Evolutionary conservation across 2,888 invertebrate genomes (phyloP).

Genomic region (Cryptocheilus praepositus): DNA sequence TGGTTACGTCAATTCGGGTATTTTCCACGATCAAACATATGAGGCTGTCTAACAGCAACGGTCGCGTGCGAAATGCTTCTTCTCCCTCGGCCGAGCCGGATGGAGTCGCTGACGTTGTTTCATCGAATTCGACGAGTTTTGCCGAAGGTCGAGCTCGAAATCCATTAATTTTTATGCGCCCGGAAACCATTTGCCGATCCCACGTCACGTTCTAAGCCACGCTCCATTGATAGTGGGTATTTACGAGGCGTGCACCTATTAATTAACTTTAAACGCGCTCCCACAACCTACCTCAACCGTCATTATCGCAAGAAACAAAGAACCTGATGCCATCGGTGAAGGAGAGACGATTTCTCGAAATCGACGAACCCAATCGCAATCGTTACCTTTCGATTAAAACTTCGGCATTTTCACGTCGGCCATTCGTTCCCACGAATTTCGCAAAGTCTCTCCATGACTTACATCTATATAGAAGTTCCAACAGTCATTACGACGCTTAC

Average conservation of each 20-base stretch:
- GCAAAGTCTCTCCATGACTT: no score
- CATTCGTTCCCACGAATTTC: no score
- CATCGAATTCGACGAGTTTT: slow-evolving; percentile 27
- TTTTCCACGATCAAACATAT: slow-evolving; percentile 2
- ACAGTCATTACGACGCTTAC: no score
- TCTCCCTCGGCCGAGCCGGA: no score
- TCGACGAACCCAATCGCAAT: no score
- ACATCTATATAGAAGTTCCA: no score
- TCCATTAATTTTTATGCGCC: slow-evolving; percentile 65
- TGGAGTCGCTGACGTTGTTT: slow-evolving; percentile 28
- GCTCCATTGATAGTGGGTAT: slow-evolving; percentile 62
- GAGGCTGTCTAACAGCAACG: neutral
- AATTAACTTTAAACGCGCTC: slow-evolving; percentile 60
- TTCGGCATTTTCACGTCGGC: no score
- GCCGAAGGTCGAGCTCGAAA: slow-evolving; percentile 47
- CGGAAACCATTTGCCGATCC: slow-evolving; percentile 56
- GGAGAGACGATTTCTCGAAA: no score
- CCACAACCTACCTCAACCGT: slow-evolving; percentile 61
- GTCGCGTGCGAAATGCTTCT: neutral
- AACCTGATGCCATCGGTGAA: slow-evolving; percentile 10
- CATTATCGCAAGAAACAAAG: slow-evolving; percentile 42
- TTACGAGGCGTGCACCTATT: slow-evolving; percentile 63
- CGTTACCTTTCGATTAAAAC: no score
- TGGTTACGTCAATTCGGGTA: slow-evolving; percentile 18
- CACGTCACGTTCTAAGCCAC: slow-evolving; percentile 49